Evolutionary conservation across 2,888 invertebrate genomes (phyloP).

Genomic region (Notodonta dromedarius): DNA sequence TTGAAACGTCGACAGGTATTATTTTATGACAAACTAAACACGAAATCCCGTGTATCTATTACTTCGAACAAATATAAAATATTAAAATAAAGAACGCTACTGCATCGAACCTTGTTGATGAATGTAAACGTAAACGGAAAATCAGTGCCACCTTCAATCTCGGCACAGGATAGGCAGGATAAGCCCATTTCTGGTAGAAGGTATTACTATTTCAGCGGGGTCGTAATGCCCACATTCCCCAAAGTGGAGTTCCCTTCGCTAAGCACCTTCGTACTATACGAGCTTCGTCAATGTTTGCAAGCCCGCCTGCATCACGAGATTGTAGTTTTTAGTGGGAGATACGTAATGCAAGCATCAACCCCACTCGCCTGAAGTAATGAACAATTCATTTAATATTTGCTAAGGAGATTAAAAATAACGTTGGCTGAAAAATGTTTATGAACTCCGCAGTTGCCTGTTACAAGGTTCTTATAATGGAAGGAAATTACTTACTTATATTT

Average conservation of each 20-base stretch:
- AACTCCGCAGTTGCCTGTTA: not conserved
- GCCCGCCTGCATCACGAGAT: slow-evolving; percentile 16
- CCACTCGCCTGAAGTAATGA: not conserved
- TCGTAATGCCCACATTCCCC: slow-evolving; percentile 18
- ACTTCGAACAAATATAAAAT: no score
- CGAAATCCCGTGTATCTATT: no score
- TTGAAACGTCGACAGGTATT: no score
- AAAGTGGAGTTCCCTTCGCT: slow-evolving; percentile 19
- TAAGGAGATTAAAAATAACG: not conserved
- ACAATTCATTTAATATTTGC: not conserved
- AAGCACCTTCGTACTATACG: slow-evolving; percentile 19
- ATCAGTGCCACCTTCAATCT: not conserved
- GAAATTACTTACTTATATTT: no score
- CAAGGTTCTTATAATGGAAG: not conserved
- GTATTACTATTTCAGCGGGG: slow-evolving; percentile 9
- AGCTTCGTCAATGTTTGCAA: slow-evolving; percentile 21
- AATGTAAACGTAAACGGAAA: not conserved
- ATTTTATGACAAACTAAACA: no score
- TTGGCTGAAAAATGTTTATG: not conserved
- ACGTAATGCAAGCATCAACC: not conserved
- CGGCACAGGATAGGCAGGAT: not conserved
- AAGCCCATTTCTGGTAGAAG: not conserved
- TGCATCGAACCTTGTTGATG: no score
- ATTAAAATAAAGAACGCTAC: no score
- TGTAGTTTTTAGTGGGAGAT: not conserved